Percentiles rank a stretch among this genome's conserved stretches.
These are phyloP conservation scores for Epistrophella euchroma DNA, from an alignment of 2,888 invertebrate genomes.

Conservation along the genomic window DNA sequence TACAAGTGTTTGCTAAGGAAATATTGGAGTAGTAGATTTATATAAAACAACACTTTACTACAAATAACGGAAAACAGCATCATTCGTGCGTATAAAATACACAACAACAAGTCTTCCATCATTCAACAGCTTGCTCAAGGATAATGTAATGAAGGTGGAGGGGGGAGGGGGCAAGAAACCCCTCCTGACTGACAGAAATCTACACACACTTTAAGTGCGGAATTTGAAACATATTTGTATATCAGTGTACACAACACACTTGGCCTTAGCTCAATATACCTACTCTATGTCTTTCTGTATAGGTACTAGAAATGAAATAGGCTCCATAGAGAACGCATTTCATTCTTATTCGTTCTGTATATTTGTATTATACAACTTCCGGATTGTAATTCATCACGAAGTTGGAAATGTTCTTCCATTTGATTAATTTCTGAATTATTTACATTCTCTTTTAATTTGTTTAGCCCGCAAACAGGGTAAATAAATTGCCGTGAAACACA, in stretches of 20 bases:
- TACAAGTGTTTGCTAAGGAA: slow-evolving; percentile 58
- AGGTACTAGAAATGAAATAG: not conserved
- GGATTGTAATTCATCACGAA: slow-evolving; percentile 58
- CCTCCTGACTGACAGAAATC: not conserved
- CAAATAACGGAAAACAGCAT: slow-evolving; percentile 51
- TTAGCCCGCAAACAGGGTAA: slow-evolving; percentile 10
- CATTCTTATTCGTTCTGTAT: not conserved
- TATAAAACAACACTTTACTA: slow-evolving; percentile 49
- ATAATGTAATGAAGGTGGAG: not conserved
- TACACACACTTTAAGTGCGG: slow-evolving; percentile 7
- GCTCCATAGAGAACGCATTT: not conserved
- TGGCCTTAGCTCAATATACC: slow-evolving; percentile 16
- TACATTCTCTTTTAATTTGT: slow-evolving; percentile 35
- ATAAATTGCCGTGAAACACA: not conserved
- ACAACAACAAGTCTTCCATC: slow-evolving; percentile 60
- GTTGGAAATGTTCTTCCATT: slow-evolving; percentile 46
- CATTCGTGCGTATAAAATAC: slow-evolving; percentile 27
- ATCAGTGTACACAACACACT: not conserved
- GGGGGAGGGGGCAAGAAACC: not conserved
- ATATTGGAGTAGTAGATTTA: slow-evolving; percentile 66
- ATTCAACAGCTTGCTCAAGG: slow-evolving; percentile 65
- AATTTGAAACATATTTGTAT: slow-evolving; percentile 12
- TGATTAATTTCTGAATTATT: slow-evolving; percentile 62
- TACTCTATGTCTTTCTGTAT: not conserved
- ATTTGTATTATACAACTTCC: not conserved